Percentiles rank a stretch among this genome's conserved stretches.
Conservation (phyloP, 2,797 vertebrate genomes). For the Rhinogobio ventralis region DNA sequence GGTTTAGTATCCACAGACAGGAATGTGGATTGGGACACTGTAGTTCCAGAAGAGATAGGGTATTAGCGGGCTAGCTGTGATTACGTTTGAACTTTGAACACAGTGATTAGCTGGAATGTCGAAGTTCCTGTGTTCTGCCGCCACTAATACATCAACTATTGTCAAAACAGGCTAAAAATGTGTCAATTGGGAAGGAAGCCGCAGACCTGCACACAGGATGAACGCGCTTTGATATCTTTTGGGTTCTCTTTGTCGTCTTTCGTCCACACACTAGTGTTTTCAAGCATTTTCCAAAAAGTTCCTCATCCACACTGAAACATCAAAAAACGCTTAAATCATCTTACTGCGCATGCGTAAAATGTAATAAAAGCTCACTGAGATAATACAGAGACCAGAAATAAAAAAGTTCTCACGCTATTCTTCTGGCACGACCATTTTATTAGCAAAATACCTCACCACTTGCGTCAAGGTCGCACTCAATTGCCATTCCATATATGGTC, state of each 20-base stretch:
- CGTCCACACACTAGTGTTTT: neutral
- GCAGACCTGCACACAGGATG: constrained; percentile 36
- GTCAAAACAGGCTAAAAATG: constrained; percentile 63
- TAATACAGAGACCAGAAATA: neutral
- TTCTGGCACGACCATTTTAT: neutral
- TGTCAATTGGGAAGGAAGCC: constrained; percentile 42
- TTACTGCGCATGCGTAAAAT: neutral
- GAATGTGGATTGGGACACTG: constrained; percentile 81
- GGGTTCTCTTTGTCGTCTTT: neutral
- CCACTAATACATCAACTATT: constrained; percentile 70
- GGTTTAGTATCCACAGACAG: constrained; percentile 78
- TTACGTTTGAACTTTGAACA: constrained; percentile 80
- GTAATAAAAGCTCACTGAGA: neutral
- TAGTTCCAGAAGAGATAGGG: constrained; percentile 79
- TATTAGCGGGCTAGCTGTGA: constrained; percentile 68
- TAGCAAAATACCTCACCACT: neutral
- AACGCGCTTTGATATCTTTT: constrained; percentile 24
- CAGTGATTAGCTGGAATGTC: constrained; percentile 78
- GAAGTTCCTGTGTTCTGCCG: constrained; percentile 70
- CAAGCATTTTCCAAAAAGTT: neutral
- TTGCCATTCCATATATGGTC: neutral
- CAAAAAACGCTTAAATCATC: neutral
- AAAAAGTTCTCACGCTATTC: neutral
- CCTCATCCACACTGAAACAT: neutral
- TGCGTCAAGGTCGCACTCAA: neutral